phyloP scores from a whole-genome alignment of 2,888 invertebrate species.

The Crocallis elinguaria region DNA sequence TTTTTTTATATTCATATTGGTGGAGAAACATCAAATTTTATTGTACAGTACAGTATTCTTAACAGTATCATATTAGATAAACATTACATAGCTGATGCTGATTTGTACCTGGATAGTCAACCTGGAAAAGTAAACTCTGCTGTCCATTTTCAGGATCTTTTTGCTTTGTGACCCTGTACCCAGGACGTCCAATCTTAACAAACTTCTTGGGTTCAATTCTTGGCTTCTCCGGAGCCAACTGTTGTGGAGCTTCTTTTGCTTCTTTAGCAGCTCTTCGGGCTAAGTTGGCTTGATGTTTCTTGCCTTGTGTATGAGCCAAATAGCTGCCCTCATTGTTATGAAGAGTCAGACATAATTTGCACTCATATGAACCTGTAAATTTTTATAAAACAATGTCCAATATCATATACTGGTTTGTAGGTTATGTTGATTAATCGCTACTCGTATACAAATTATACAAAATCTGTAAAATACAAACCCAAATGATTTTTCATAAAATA shows the following conservation, averaged over 20 bases:
- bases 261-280: constrained; percentile 99
- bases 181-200: constrained; percentile 99
- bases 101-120: constrained; percentile 91
- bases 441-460: background rate
- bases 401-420: constrained; percentile 26
- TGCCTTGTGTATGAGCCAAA: constrained; percentile 99
- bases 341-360: constrained; percentile 98
- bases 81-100: background rate
- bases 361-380: constrained; percentile 95
- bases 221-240: constrained; percentile 97
- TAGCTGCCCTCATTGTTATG: constrained; percentile 99
- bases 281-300: constrained; percentile 99
- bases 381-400: background rate
- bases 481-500: constrained; percentile 99
- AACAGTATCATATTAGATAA: too few relatives aligned
- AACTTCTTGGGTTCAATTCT: constrained; percentile 99
- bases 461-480: constrained; percentile 80
- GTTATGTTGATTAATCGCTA: constrained; percentile 18
- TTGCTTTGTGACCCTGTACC: constrained; percentile 99
- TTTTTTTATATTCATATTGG: too few relatives aligned
- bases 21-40: too few relatives aligned
- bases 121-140: constrained; percentile 98
- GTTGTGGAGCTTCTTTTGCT: constrained; percentile 97
- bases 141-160: constrained; percentile 97
- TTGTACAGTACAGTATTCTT: too few relatives aligned